Base-by-base conservation (phyloP, 1,140 invertebrate genomes). In the Pseudomyrmex pallidus region DNA sequence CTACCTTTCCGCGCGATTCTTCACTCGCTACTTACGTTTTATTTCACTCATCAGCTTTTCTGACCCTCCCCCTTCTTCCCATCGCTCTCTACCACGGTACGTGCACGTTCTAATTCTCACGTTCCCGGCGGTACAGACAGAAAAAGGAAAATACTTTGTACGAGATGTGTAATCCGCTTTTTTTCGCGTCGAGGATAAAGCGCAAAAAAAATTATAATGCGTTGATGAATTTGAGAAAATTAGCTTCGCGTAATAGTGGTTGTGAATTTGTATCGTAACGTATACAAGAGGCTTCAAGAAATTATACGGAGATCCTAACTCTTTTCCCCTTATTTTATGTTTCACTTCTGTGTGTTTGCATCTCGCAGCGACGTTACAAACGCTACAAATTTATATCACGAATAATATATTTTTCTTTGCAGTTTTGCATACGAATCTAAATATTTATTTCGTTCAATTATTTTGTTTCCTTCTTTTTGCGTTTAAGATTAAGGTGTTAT, bases 61-160 rank as follows among this genome's bases (percentile, higher is more conserved):
- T 35, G 35, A 35, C 35, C 35, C 35, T 35, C 5, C 35, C 5
- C 35, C 35, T 35, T 35, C 35, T 80, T 68, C 82, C 82, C 74
- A 84, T 74, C 35, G 35, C 5, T 35, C 35, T 67, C 86, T 76
- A 62, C 35, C 59, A 63, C 74, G 74, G 74, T 89, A 88, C 44
- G 74, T 88, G 87, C 87, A 86, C 87, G 87, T 87, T 88, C 87
- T 89, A 87, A 88, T 89, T 89, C 87, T 64, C 84, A 70, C 66
- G 61, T 76, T 64, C 70, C 82, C 74, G 57, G 56, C 78, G 57
- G 72, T 56, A 57, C 68, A 74, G 50, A 82, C 68, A 73, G 54
- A 59, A 80, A 80, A 80, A 72, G 56, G 54, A 62, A 80, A 72
- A 80, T 59, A 80, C 50, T 22, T 54, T 56, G 76, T 72, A 66